A percentile compares a stretch with the other conserved stretches of the same genome.
These are phyloP conservation scores for Staurois parvus DNA, from an alignment of 2,797 vertebrate genomes.

Conservation along the genomic window DNA sequence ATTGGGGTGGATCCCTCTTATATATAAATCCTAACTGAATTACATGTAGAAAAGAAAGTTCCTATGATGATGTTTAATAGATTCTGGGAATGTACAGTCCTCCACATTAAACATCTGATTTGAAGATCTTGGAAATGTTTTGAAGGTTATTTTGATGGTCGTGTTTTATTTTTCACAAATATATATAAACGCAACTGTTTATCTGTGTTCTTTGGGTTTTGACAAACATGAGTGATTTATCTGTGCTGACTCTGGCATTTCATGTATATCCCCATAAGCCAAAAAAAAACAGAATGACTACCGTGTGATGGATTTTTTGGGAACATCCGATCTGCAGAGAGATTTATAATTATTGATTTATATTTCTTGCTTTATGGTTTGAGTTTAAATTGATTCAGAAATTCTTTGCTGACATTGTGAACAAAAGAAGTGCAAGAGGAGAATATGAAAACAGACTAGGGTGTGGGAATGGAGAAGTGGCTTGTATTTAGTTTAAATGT, in stretches of 20 bases:
- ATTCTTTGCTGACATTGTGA: neutral
- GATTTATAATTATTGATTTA: slow-evolving; percentile 14
- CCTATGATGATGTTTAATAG: neutral
- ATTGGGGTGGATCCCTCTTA: neutral
- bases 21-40: neutral
- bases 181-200: neutral
- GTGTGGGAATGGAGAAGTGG: neutral
- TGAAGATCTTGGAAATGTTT: slow-evolving; percentile 65
- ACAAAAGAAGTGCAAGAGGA: neutral
- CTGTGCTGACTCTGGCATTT: neutral
- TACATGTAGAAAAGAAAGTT: neutral
- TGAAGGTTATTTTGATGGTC: slow-evolving; percentile 30
- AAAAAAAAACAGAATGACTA: neutral
- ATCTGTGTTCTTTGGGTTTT: neutral
- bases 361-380: neutral
- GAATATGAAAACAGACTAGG: neutral
- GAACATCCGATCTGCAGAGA: neutral
- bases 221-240: neutral
- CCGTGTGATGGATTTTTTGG: neutral
- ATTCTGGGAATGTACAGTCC: too few species aligned
- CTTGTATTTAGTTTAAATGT: neutral
- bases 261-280: neutral
- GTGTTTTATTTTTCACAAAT: neutral
- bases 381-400: neutral
- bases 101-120: neutral